Evolutionary conservation across 2,888 invertebrate species (phyloP).

Genomic region (Plebejus melissa): DNA sequence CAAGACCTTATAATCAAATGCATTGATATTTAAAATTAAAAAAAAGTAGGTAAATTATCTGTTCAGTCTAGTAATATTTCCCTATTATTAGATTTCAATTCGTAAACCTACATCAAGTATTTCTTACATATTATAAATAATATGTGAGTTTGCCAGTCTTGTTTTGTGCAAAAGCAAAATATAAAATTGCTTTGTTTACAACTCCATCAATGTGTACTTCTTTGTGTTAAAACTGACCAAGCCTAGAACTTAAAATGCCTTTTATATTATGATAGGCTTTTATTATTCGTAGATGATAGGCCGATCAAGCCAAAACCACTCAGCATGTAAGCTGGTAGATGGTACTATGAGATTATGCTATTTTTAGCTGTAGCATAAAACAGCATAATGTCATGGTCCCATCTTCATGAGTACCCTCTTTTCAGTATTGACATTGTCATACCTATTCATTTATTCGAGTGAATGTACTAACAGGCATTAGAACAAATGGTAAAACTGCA

Average conservation of each 20-base stretch:
- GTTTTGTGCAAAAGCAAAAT: neutral
- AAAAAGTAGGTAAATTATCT: too few species aligned
- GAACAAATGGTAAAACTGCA: slow-evolving; percentile 16
- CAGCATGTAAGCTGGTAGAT: too few species aligned
- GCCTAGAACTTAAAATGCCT: neutral
- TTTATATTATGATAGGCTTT: neutral
- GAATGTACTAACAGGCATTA: neutral
- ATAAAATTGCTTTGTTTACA: neutral
- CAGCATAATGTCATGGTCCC: neutral
- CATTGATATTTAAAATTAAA: too few species aligned
- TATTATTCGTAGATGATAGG: neutral
- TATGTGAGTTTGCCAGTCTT: neutral
- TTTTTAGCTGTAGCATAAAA: neutral
- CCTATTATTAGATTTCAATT: neutral
- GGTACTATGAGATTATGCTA: too few species aligned
- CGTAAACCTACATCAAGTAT: too few species aligned
- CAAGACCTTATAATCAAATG: too few species aligned
- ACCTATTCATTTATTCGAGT: neutral
- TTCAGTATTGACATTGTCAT: neutral
- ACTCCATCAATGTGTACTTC: neutral
- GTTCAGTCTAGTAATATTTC: neutral
- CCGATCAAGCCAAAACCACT: neutral
- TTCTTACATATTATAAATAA: too few species aligned
- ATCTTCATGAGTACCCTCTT: neutral
- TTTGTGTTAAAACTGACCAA: neutral